Percentiles rank a stretch among this genome's conserved stretches.
Evolutionary conservation across 2,113 vertebrate species (phyloP).

Genomic region (Panurus biarmicus): DNA sequence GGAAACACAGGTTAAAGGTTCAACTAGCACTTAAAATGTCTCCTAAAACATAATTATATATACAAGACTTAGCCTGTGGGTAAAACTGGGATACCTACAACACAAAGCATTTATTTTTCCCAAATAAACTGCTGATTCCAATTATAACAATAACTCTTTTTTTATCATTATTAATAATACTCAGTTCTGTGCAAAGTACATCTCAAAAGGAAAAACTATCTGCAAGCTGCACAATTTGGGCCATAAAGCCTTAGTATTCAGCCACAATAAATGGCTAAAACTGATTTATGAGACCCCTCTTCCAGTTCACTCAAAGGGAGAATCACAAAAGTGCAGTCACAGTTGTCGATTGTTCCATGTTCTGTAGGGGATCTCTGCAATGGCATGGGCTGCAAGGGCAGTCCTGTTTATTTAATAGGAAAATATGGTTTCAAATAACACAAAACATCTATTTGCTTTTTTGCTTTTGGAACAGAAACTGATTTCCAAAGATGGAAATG

Average conservation of each 20-base stretch:
- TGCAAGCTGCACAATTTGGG: not conserved
- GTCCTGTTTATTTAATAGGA: not conserved
- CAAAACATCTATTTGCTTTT: not conserved
- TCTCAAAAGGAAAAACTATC: not conserved
- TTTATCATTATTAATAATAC: not conserved
- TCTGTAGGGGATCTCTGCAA: not conserved
- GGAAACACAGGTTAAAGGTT: conserved; percentile 67
- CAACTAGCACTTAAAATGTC: conserved; percentile 61
- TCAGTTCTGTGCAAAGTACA: not conserved
- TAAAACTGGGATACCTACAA: not conserved
- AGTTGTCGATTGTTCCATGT: not conserved
- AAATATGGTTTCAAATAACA: not conserved
- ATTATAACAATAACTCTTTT: not conserved
- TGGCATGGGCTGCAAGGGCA: not conserved
- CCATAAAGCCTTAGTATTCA: not conserved
- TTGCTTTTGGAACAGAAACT: not conserved
- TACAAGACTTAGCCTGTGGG: conserved; percentile 41
- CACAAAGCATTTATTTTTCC: conserved; percentile 39
- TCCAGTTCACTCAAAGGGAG: not conserved
- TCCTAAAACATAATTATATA: conserved; percentile 58
- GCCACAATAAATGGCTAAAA: not conserved
- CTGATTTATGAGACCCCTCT: not conserved
- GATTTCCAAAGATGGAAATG: not conserved
- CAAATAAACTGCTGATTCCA: not conserved
- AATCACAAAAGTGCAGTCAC: not conserved